Evolutionary conservation across 2,113 vertebrate genomes (phyloP).

Genomic region (Colius striatus): DNA sequence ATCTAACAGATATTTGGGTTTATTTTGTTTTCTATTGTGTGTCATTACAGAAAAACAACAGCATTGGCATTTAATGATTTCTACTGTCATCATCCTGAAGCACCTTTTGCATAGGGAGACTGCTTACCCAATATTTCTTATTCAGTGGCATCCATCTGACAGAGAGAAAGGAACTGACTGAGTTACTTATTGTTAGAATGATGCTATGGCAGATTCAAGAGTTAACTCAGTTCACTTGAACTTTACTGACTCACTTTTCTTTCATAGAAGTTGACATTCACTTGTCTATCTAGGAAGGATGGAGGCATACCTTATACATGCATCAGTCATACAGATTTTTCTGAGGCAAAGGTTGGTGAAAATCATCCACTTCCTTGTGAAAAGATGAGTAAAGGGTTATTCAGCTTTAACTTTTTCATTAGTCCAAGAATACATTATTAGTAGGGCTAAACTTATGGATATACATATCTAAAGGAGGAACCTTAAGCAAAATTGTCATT

Average conservation of each 20-base stretch:
- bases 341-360: neutral
- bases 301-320: neutral
- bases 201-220: neutral
- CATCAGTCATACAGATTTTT: neutral
- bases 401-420: neutral
- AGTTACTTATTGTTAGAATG: neutral
- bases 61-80: neutral
- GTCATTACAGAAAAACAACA: neutral
- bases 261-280: neutral
- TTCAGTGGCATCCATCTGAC: neutral
- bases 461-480: neutral
- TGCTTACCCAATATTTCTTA: neutral
- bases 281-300: neutral
- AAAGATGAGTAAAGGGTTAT: neutral
- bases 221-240: neutral
- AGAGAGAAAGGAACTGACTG: neutral
- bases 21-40: neutral
- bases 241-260: neutral
- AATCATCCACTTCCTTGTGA: neutral
- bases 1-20: neutral
- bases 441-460: neutral
- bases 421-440: neutral
- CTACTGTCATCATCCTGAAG: neutral
- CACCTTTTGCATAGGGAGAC: neutral
- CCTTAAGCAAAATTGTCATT: neutral